Percentiles rank a stretch among this genome's conserved stretches.
phyloP scores from a whole-genome alignment of 2,113 vertebrate genomes.

The Butorides virescens region DNA sequence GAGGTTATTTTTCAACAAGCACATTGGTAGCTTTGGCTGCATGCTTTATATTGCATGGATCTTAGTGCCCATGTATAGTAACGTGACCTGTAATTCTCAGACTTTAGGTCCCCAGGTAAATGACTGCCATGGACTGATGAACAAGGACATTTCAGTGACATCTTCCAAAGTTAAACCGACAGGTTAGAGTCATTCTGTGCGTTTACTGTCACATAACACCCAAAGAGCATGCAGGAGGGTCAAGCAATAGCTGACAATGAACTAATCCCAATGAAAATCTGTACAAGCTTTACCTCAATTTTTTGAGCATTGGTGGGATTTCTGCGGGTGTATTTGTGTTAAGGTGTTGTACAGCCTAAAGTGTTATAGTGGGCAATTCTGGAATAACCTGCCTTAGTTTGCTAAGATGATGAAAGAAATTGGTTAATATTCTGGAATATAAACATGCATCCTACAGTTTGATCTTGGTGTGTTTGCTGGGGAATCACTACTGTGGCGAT shows the following conservation, averaged over 20 bases:
- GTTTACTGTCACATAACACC: background rate
- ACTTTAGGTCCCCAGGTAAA: slow-evolving; percentile 15
- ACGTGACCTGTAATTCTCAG: background rate
- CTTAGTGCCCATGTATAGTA: background rate
- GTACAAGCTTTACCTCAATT: background rate
- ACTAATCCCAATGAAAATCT: background rate
- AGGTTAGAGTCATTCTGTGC: background rate
- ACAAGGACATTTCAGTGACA: background rate
- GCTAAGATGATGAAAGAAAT: background rate
- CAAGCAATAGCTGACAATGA: background rate
- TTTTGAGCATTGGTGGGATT: background rate
- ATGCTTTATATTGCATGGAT: background rate
- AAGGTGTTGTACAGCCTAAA: background rate
- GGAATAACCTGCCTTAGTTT: background rate
- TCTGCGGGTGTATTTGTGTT: background rate
- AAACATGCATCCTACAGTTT: background rate
- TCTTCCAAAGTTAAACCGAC: slow-evolving; percentile 34
- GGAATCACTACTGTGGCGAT: background rate
- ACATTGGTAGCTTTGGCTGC: background rate
- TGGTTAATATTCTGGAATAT: background rate
- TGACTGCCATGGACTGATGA: slow-evolving; percentile 20
- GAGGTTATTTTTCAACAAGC: background rate
- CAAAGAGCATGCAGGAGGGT: background rate
- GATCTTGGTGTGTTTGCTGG: background rate
- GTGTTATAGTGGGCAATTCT: background rate